Base-by-base conservation (phyloP, 1,140 invertebrate species). In the Heliconius hermathena region DNA sequence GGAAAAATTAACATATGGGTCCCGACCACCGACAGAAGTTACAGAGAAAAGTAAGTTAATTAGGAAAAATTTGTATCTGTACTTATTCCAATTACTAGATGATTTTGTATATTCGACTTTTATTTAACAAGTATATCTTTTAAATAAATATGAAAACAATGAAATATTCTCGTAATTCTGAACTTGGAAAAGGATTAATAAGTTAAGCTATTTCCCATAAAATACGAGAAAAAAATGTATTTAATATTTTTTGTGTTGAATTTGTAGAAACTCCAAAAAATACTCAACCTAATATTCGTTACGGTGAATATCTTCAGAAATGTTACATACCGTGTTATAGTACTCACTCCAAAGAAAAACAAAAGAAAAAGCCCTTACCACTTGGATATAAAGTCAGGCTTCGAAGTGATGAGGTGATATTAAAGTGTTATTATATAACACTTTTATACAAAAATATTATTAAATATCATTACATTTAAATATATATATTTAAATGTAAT, bases 281-380 rank as follows among this genome's bases (percentile, higher is more conserved):
- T 70, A 86, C 71, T 22, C 81, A 91, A 73, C 89, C 91, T 3
- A 82, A 91, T 8, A 79, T 85, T 11, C 84, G 84, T 29, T 92
- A 90, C 60, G 92, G 90, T 9, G 84, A 86, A 81, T 93, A 93
- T 77, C 81, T 91, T 38, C 90, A 92, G 77, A 83, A 85, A 74
- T 85, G 81, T 49, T 88, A 90, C 54, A 84, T 90, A n/a, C 89
- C 87, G 22, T 86, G 88, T 52, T 90, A 87, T 57, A 85, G 86
- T 57, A 89, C 66, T 5, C 84, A 87, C 72, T 79, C 81, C 20
- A 78, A 84, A 77, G 52, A 74, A 38, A 83, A 83, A 16, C 73
- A 79, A 74, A 66, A 83, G 18, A 72, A 81, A 41, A 85, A 87
- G 74, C 84, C 84, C 1, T 57, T 75, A n/a, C 90, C 88, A 3